phyloP scores from a whole-genome alignment of 2,888 invertebrate species.

The Disparrhopalites patrizii region DNA sequence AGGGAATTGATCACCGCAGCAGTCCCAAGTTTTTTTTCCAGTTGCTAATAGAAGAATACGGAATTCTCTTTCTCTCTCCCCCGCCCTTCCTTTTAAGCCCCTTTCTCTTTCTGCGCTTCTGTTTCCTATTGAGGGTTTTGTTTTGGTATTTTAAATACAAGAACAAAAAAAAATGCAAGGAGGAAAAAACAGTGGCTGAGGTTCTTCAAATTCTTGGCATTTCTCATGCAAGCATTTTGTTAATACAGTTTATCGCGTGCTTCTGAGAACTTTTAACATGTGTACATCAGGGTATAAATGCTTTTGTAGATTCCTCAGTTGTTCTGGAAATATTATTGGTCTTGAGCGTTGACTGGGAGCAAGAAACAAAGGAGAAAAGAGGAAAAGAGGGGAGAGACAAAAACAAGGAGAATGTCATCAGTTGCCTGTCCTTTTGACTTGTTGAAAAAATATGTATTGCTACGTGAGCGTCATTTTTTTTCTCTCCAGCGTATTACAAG shows the following conservation, averaged over 20 bases:
- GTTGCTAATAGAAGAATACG: too few species aligned
- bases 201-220: conserved; percentile 12
- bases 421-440: too few species aligned
- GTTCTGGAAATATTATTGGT: conserved; percentile 1
- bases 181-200: neutral
- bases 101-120: too few species aligned
- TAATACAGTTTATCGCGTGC: conserved; percentile 1
- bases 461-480: too few species aligned
- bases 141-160: too few species aligned
- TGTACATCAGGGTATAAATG: neutral
- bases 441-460: too few species aligned
- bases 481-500: too few species aligned
- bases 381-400: conserved; percentile 3
- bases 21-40: too few species aligned
- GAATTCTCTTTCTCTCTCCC: too few species aligned
- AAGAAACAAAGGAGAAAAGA: neutral
- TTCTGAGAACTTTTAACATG: neutral
- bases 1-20: conserved; percentile 12
- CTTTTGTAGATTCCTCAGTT: neutral
- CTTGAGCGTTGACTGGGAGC: neutral
- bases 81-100: too few species aligned
- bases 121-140: too few species aligned
- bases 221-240: conserved; percentile 15
- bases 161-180: neutral
- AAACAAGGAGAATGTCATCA: conserved; percentile 6